Evolutionary conservation across 2,797 vertebrate species (phyloP), one percentile per base, ranked within the genome.

Genomic region (Leucoraja ocellata): DNA sequence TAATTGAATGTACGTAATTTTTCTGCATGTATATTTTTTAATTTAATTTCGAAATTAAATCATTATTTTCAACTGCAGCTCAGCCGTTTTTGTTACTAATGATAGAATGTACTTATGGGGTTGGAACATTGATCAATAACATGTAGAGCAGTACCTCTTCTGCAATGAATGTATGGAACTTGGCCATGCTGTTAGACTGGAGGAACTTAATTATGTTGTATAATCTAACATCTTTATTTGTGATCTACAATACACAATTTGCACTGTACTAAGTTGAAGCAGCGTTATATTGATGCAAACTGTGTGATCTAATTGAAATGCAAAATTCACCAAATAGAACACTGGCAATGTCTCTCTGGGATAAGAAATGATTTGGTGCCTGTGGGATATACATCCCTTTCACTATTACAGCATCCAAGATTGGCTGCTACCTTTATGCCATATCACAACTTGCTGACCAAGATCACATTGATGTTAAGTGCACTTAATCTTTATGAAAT

Each of bases 381-480:
- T 36, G 16, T 18, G 32, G n/a, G n/a, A 88, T 23, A 32, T 88
- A 65, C 21, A 36, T 65, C 21, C 63, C 16, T 36, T 84, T 36
- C 65, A 68, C n/a, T 13, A 88, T 88, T 32, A 36, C 18, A 68
- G 63, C 84, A 68, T 32, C 61, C 21, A 36, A 74, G 76, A 36
- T 76, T 92, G 71, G 90, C 13, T 92, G 25, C 46, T 76, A 7
- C 86, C n/a, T 90, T 46, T 92, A 28, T 54, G 4, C 76, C 16
- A 39, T 91, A 91, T 46, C 65, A 92, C 11, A 58, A 76, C 65
- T 92, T 92, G 71, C 90, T 92, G 90, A 76, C 68, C 90, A 92
- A 92, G 73, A 76, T 92, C 71, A 76, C 90, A 92, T 92, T 74
- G 90, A 92, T 76, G 90, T 92, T 92, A 92, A 92, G 68, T 92